Base-by-base conservation (phyloP, 2,797 vertebrate genomes). In the Macrochelys suwanniensis region DNA sequence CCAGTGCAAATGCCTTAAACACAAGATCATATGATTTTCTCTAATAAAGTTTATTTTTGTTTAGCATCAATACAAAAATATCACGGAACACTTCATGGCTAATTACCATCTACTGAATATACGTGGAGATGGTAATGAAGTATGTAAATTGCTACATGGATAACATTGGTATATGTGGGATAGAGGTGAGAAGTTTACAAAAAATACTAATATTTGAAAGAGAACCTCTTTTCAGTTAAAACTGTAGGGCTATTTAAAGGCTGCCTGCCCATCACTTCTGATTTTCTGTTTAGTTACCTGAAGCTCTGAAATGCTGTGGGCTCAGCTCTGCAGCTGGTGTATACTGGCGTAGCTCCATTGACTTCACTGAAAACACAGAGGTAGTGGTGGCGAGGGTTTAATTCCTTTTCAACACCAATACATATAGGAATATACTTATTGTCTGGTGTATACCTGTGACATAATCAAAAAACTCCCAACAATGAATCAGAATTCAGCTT, bases 41-140 rank as follows among this genome's bases (percentile, higher is more conserved):
- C n/a, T 90, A 83, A n/a, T 86, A 57, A 42, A 92, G 6, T 11
- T 71, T 93, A 92, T 78, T 37, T 82, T 92, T 92, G 89, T 42
- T 71, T 71, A 42, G 61, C 61, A 19, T 89, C 95, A 91, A 86
- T 86, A 76, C 10, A 90, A 42, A 80, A 0, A 53, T 91, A 96
- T 86, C 54, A 84, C 31, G 47, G 88, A 92, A 84, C 33, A 42
- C 74, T 94, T 90, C 87, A 45, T 92, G 93, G 89, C 80, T 81
- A 56, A 81, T 79, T 37, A 15, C 19, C n/a, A 71, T 71, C n/a
- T 42, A 23, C n/a, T 71, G 65, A 37, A 56, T 51, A n/a, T 91
- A 85, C 11, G 45, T 96, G 81, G 37, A 96, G 96, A 88, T 82
- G 28, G 93, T 78, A 80, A 71, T 74, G 33, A 94, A 90, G 51